These are phyloP conservation scores for Ostrea edulis DNA, from an alignment of 1,140 invertebrate genomes.

Conservation along the genomic window DNA sequence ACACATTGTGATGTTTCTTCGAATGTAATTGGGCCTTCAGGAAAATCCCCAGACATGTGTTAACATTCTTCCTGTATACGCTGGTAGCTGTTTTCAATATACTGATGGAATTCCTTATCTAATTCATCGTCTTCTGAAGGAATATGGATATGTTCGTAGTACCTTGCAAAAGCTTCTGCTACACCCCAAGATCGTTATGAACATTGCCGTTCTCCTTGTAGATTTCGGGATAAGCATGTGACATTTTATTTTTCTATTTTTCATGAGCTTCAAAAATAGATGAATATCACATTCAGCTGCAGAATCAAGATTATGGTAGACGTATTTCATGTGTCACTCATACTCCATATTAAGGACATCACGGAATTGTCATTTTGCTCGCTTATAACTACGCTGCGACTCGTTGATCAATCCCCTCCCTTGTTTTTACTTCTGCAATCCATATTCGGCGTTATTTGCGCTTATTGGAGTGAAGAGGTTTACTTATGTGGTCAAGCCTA, in stretches of 20 bases:
- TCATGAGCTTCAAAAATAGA: too few species aligned
- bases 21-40: too few species aligned
- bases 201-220: background rate
- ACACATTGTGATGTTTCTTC: too few species aligned
- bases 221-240: background rate
- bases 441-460: background rate
- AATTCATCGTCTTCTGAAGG: background rate
- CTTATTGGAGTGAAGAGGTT: background rate
- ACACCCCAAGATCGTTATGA: background rate
- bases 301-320: too few species aligned
- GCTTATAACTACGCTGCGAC: background rate
- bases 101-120: background rate
- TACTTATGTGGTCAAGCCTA: background rate
- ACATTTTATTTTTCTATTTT: background rate
- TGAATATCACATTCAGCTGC: too few species aligned
- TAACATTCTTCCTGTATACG: too few species aligned
- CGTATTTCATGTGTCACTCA: background rate
- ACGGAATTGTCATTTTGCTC: background rate
- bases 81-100: too few species aligned
- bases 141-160: conserved; percentile 1
- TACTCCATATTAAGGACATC: background rate
- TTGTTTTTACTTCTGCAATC: background rate
- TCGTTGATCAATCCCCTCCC: background rate
- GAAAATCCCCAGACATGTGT: too few species aligned
- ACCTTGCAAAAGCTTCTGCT: background rate